phyloP scores from a whole-genome alignment of 2,888 invertebrate species.

The Nomada flava region DNA sequence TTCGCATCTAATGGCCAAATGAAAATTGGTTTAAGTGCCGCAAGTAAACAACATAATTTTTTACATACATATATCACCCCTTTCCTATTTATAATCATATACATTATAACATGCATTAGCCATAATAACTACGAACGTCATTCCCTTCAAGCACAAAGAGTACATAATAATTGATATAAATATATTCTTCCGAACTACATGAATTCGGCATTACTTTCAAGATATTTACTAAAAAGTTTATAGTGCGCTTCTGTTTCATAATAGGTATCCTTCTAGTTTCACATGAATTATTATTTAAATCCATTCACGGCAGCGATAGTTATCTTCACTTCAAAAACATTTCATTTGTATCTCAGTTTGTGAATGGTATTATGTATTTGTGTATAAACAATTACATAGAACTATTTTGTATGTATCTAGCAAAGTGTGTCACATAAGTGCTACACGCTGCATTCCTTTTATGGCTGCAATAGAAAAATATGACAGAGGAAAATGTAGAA shows the following conservation, averaged over 20 bases:
- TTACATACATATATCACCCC: conserved; percentile 29
- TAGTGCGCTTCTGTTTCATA: not conserved
- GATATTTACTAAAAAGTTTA: not conserved
- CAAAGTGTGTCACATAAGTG: conserved; percentile 3
- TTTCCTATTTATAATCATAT: conserved; percentile 40
- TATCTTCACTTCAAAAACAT: conserved; percentile 11
- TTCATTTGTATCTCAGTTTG: conserved; percentile 8
- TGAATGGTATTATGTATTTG: conserved; percentile 11
- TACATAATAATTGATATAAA: conserved; percentile 9
- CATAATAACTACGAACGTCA: conserved; percentile 22
- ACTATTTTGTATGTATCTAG: conserved; percentile 4
- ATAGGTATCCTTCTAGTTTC: not conserved
- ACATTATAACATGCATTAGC: not conserved
- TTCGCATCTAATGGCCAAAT: conserved; percentile 39
- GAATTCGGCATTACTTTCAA: conserved; percentile 1
- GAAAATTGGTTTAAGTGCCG: conserved; percentile 49
- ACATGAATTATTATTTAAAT: not conserved
- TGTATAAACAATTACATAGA: conserved; percentile 13
- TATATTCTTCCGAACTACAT: not conserved
- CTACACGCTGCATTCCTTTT: too few species aligned
- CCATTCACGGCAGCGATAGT: not conserved
- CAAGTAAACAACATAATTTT: conserved; percentile 27
- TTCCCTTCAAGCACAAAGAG: not conserved
- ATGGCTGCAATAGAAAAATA: too few species aligned
- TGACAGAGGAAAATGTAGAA: too few species aligned